Evolutionary conservation across 2,113 vertebrate species (phyloP).

Genomic region (Erythrolamprus reginae): DNA sequence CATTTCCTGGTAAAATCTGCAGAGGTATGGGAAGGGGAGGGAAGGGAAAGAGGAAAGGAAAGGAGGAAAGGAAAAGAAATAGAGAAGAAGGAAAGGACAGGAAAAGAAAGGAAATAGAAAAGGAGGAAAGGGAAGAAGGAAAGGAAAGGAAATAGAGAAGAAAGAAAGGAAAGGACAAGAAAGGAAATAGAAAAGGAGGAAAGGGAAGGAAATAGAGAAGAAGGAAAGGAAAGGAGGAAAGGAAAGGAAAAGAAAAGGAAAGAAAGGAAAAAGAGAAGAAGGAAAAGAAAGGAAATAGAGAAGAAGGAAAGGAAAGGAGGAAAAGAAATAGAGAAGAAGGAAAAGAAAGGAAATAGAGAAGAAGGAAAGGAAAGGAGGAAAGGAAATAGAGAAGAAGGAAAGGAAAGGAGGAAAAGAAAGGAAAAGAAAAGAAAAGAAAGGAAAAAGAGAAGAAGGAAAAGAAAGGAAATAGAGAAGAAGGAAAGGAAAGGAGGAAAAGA

Average conservation of each 20-base stretch:
- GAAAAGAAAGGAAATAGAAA: neutral
- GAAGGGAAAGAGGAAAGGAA: neutral
- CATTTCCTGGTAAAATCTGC: neutral
- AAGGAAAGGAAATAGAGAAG: rapidly evolving
- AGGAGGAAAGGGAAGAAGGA: neutral
- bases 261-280: too few species aligned
- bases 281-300: neutral
- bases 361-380: too few species aligned
- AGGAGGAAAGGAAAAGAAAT: neutral
- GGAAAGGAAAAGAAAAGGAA: too few species aligned
- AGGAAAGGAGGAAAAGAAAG: too few species aligned
- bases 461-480: neutral
- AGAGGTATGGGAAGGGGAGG: neutral
- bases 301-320: neutral
- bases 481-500: neutral
- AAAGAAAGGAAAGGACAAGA: rapidly evolving
- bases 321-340: too few species aligned
- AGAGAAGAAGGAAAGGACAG: too few species aligned
- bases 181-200: neutral
- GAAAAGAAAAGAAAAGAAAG: neutral
- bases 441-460: neutral
- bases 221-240: too few species aligned
- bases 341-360: too few species aligned
- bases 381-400: too few species aligned
- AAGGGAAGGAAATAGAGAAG: too few species aligned